Evolutionary conservation across 37 sponge, comb jelly and placozoan species (phyloP).

Genomic region (Amphimedon queenslandica): DNA sequence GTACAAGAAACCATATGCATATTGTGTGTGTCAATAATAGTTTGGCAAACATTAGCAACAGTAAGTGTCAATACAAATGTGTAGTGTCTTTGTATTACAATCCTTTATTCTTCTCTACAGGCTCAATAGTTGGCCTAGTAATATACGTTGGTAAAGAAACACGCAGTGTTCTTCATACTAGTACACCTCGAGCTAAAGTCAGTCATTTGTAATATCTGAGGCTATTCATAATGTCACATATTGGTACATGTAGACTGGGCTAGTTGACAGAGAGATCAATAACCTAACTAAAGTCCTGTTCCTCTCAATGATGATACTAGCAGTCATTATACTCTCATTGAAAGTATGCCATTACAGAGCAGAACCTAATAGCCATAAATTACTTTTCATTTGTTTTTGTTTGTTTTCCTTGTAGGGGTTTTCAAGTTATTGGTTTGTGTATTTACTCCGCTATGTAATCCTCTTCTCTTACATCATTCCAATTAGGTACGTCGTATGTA

Average conservation of each 20-base stretch:
- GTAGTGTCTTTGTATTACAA: not conserved
- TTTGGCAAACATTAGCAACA: too few relatives aligned
- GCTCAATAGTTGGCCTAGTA: constrained; percentile 77
- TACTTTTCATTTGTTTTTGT: too few relatives aligned
- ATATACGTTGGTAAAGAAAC: constrained; percentile 91
- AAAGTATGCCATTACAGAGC: constrained; percentile 50
- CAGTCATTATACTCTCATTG: constrained; percentile 59
- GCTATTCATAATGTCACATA: not conserved
- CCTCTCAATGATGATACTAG: constrained; percentile 55
- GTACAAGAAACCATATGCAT: too few relatives aligned
- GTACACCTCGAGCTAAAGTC: constrained; percentile 74
- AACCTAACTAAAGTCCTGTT: constrained; percentile 90
- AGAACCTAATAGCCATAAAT: too few relatives aligned
- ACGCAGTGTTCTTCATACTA: constrained; percentile 83
- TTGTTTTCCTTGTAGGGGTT: too few relatives aligned
- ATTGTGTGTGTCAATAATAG: too few relatives aligned
- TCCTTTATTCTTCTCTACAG: constrained; percentile 15
- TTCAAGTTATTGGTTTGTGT: constrained; percentile 68
- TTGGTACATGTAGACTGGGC: constrained; percentile 65
- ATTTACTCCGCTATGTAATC: constrained; percentile 76
- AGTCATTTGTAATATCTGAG: not conserved
- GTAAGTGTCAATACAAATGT: too few relatives aligned
- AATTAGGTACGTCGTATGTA: constrained; percentile 92
- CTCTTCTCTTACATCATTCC: constrained; percentile 97
- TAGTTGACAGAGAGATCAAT: constrained; percentile 90